Conservation (phyloP, 2,888 invertebrate species). For the Diploptera punctata region DNA sequence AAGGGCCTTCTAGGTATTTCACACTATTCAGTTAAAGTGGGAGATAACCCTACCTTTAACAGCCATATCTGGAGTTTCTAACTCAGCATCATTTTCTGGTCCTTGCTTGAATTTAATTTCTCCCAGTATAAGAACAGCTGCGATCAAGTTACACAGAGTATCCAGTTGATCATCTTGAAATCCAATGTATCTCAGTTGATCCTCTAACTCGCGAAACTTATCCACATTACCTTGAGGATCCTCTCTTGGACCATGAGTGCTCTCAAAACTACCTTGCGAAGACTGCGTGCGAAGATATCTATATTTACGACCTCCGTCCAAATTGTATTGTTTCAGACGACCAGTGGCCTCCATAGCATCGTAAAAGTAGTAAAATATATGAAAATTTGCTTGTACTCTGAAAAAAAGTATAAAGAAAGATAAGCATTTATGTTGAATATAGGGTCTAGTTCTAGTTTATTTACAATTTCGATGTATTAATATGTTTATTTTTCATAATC, state of each 20-base stretch:
- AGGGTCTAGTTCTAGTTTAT: too few species aligned
- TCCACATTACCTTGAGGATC: conserved; percentile 59
- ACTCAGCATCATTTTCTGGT: conserved; percentile 69
- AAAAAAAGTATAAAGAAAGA: too few species aligned
- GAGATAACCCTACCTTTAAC: conserved; percentile 64
- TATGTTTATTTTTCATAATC: too few species aligned
- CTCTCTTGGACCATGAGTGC: conserved; percentile 41
- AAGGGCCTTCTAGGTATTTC: too few species aligned
- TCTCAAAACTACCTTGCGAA: conserved; percentile 46
- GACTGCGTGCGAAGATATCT: conserved; percentile 67
- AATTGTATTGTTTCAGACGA: conserved; percentile 68
- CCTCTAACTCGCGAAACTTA: conserved; percentile 68
- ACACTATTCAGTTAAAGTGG: too few species aligned
- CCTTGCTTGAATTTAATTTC: conserved; percentile 78
- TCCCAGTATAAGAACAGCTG: conserved; percentile 80
- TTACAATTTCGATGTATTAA: too few species aligned
- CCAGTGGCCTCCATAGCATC: conserved; percentile 78
- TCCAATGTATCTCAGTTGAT: conserved; percentile 69
- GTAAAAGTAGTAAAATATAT: conserved; percentile 89
- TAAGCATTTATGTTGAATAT: too few species aligned
- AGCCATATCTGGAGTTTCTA: conserved; percentile 75
- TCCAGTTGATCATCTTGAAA: conserved; percentile 75
- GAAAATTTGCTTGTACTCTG: conserved; percentile 87
- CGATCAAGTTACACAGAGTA: conserved; percentile 71
- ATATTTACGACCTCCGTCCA: conserved; percentile 74